Evolutionary conservation across 2,888 invertebrate genomes (phyloP), one percentile per base, ranked within the genome.

Genomic region (Sinotaia quadrata): DNA sequence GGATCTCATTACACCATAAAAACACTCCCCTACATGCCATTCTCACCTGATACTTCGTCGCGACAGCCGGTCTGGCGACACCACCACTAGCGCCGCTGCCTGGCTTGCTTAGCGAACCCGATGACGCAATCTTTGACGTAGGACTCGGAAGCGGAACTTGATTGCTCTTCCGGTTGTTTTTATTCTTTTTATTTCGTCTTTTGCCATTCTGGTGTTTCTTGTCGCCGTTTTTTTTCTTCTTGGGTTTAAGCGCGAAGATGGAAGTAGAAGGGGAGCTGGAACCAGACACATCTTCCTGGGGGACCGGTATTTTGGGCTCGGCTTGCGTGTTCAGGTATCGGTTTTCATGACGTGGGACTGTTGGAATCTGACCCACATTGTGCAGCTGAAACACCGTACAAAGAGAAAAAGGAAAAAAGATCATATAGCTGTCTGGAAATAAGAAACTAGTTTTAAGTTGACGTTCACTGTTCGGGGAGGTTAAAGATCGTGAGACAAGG

Each of bases 151-250:
- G 29, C 27, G 65, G 65, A n/a, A 65, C 56, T 33, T 71, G 51
- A 52, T 63, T 75, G n/a, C n/a, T n/a, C 41, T 67, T 56, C 12
- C 66, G 63, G 58, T 72, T 77, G 59, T 73, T 75, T 67, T 60
- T 75, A 59, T 72, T 57, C 58, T 41, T 60, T 37, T 51, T 51
- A 18, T 49, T 70, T 21, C 52, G 44, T 2, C 61, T 33, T 33
- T 61, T 65, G 36, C 65, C 63, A 10, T 54, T 61, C 41, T 60
- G 67, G n/a, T 66, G 62, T n/a, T 36, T 34, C 37, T 62, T 69
- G 24, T 41, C 29, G 1, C 65, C 52, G 41, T 67, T 72, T 2
- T 37, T 52, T 29, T 68, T 68, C 61, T 62, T 68, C 27, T 57
- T 59, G 8, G 41, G 36, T 8, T 44, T 63, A 41, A 63, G 63